A percentile compares a stretch with the other conserved stretches of the same genome.
Evolutionary conservation across 2,888 invertebrate genomes (phyloP).

Genomic region (Nysson spinosus): DNA sequence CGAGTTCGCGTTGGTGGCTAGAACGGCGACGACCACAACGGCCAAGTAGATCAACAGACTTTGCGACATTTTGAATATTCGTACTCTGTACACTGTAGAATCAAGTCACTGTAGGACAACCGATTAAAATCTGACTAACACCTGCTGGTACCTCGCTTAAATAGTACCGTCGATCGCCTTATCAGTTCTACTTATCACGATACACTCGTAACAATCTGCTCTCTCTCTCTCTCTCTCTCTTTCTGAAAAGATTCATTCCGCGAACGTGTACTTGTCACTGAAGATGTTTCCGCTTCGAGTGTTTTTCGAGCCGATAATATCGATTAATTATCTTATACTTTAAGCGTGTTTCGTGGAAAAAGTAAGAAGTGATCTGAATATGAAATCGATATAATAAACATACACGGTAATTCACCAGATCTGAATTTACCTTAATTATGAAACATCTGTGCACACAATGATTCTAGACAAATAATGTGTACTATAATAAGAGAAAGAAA

Average conservation of each 20-base stretch:
- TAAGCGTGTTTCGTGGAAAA: background rate
- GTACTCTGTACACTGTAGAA: background rate
- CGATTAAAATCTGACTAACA: constrained; percentile 2
- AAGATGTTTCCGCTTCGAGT: background rate
- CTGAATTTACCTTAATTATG: too few relatives aligned
- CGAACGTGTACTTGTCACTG: constrained; percentile 12
- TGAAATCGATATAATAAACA: too few relatives aligned
- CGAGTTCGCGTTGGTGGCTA: constrained; percentile 26
- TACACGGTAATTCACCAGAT: too few relatives aligned
- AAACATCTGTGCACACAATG: too few relatives aligned
- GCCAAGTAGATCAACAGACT: constrained; percentile 16
- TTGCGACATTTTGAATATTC: constrained; percentile 29
- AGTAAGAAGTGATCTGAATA: too few relatives aligned
- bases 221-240: constrained; percentile 5
- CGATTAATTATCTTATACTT: constrained; percentile 8
- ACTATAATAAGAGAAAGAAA: too few relatives aligned
- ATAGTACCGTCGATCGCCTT: constrained; percentile 37
- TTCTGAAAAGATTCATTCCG: constrained; percentile 45
- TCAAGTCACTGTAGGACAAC: background rate
- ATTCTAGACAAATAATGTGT: too few relatives aligned
- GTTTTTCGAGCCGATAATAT: background rate
- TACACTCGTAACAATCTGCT: background rate
- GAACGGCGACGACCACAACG: constrained; percentile 16
- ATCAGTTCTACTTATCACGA: constrained; percentile 45
- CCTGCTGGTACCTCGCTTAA: constrained; percentile 23